These are phyloP conservation scores for Cheilosia impressa DNA, from an alignment of 2,888 invertebrate genomes.

Conservation along the genomic window DNA sequence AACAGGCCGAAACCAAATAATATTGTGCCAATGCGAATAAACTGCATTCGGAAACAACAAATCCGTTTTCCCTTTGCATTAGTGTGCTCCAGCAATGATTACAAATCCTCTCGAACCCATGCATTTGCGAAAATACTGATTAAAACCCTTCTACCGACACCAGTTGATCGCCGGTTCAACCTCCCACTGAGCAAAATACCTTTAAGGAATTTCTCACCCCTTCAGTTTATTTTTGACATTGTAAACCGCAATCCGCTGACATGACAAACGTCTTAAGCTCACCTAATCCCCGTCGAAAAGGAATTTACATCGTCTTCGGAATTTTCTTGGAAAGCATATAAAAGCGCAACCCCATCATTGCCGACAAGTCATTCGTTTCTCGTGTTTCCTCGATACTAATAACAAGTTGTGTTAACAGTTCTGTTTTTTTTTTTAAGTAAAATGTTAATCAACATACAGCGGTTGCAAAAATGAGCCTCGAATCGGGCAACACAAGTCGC, in stretches of 20 bases:
- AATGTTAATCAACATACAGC: constrained; percentile 12
- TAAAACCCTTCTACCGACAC: no score
- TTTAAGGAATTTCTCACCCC: constrained; percentile 8
- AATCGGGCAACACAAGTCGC: constrained; percentile 12
- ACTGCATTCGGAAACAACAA: no score
- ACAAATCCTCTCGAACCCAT: background rate
- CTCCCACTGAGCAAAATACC: constrained; percentile 2
- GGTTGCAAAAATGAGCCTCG: constrained; percentile 41
- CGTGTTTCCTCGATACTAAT: background rate
- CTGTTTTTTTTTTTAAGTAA: background rate
- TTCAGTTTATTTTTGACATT: constrained; percentile 10
- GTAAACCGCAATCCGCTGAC: constrained; percentile 46
- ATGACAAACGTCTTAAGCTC: constrained; percentile 36
- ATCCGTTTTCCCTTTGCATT: no score
- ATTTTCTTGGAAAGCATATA: constrained; percentile 40
- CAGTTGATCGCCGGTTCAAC: no score
- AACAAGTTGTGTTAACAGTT: background rate
- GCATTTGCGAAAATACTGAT: no score
- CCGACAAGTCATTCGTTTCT: constrained; percentile 18
- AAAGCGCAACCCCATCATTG: constrained; percentile 9
- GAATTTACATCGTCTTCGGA: constrained; percentile 59
- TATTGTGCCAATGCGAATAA: no score
- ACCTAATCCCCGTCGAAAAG: constrained; percentile 48
- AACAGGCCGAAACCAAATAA: no score
- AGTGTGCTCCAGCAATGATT: no score